A percentile compares a stretch with the other conserved stretches of the same genome.
phyloP scores from a whole-genome alignment of 2,888 invertebrate species.

The Pristionchus maxplancki region DNA sequence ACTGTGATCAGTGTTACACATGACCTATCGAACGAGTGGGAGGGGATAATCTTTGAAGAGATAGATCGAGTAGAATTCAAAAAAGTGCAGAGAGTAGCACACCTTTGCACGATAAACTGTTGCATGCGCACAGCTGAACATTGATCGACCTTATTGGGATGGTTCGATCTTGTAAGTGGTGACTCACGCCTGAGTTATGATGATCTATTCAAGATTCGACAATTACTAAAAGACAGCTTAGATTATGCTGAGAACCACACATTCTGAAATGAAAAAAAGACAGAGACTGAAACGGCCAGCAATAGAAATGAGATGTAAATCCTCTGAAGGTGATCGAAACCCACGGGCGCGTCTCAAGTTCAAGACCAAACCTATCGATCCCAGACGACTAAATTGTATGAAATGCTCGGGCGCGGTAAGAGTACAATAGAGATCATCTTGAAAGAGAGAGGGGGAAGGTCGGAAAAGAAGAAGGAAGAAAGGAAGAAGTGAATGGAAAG shows the following conservation, averaged over 20 bases:
- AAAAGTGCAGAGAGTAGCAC: neutral
- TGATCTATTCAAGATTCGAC: too few relatives aligned
- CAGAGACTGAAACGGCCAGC: too few relatives aligned
- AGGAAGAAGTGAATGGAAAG: conserved; percentile 31
- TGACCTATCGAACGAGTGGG: too few relatives aligned
- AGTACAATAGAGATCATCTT: conserved; percentile 2
- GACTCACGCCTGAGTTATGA: too few relatives aligned
- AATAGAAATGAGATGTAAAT: too few relatives aligned
- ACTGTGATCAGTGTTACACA: too few relatives aligned
- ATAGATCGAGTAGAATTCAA: too few relatives aligned
- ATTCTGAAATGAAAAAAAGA: too few relatives aligned
- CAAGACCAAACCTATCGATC: neutral
- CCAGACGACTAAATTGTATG: neutral
- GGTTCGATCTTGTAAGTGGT: too few relatives aligned
- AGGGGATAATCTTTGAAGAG: neutral
- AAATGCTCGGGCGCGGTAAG: neutral
- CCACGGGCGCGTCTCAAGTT: neutral
- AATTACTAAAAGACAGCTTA: too few relatives aligned
- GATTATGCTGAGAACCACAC: too few relatives aligned
- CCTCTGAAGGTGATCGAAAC: neutral
- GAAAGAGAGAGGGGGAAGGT: conserved; percentile 4
- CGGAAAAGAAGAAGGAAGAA: neutral
- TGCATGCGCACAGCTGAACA: neutral
- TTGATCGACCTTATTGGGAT: too few relatives aligned
- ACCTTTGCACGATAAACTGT: neutral